Conservation (phyloP, 2,888 invertebrate species). For the Tridacna crocea region DNA sequence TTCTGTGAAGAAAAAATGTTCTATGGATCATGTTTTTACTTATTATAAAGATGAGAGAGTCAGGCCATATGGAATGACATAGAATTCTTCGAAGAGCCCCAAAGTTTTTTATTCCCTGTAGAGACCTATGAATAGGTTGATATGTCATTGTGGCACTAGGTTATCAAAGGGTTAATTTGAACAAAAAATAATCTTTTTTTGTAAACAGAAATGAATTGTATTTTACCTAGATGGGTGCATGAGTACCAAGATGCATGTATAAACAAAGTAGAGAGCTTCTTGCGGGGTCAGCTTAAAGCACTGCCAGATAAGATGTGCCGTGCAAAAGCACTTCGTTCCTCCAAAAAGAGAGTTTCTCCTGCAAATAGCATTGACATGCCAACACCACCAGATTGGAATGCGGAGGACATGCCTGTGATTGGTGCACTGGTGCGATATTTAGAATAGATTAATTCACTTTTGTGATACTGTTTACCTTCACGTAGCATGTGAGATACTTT, state of each 20-base stretch:
- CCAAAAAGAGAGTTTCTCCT: slow-evolving; percentile 16
- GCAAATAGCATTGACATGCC: slow-evolving; percentile 47
- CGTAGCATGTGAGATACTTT: slow-evolving; percentile 18
- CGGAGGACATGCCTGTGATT: slow-evolving; percentile 45
- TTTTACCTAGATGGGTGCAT: slow-evolving; percentile 62
- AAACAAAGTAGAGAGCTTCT: slow-evolving; percentile 64
- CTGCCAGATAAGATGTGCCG: slow-evolving; percentile 62
- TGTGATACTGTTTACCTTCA: slow-evolving; percentile 1
- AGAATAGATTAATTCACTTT: slow-evolving; percentile 25
- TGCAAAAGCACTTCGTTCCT: slow-evolving; percentile 36
- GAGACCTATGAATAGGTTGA: no score
- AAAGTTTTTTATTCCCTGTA: no score
- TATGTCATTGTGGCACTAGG: no score
- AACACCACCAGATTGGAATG: slow-evolving; percentile 56
- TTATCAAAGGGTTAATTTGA: no score
- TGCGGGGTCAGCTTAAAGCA: slow-evolving; percentile 56
- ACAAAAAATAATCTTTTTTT: no score
- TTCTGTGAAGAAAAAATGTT: no score
- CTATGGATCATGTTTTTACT: no score
- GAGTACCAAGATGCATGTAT: slow-evolving; percentile 68
- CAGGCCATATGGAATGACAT: no score
- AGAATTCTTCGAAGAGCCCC: no score
- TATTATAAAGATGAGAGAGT: no score
- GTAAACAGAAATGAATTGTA: no score
- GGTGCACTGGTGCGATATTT: slow-evolving; percentile 54